A percentile compares a stretch with the other conserved stretches of the same genome.
Conservation (phyloP, 2,797 vertebrate species). For the Falco berigora region DNA sequence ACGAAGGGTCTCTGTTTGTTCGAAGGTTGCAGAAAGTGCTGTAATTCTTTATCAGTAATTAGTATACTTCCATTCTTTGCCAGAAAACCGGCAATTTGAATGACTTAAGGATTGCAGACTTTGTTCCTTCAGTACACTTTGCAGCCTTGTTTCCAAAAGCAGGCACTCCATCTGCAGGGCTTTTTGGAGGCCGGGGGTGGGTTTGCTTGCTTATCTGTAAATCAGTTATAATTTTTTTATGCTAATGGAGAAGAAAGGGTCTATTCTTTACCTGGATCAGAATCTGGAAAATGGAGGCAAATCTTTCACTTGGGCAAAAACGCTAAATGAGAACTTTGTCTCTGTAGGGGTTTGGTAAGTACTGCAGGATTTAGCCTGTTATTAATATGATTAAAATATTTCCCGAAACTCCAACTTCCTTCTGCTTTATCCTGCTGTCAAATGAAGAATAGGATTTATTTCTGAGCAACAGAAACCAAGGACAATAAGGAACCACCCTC, state of each 20-base stretch:
- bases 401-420: neutral
- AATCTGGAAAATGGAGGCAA: neutral
- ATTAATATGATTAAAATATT: constrained; percentile 3
- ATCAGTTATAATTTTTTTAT: neutral
- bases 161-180: neutral
- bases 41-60: neutral
- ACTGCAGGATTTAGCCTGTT: neutral
- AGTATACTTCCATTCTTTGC: neutral
- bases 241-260: neutral
- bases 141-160: neutral
- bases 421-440: neutral
- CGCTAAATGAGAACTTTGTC: neutral
- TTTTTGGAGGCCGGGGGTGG: neutral
- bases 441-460: neutral
- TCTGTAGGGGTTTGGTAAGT: neutral
- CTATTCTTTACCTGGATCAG: neutral
- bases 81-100: neutral
- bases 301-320: neutral
- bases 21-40: neutral
- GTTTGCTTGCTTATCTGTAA: neutral
- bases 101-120: neutral
- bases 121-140: neutral
- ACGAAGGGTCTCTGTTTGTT: neutral
- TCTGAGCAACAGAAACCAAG: neutral
- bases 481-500: neutral